A percentile compares a stretch with the other conserved stretches of the same genome.
Evolutionary conservation across 2,113 vertebrate species (phyloP).

Genomic region (Notiomystis cincta): DNA sequence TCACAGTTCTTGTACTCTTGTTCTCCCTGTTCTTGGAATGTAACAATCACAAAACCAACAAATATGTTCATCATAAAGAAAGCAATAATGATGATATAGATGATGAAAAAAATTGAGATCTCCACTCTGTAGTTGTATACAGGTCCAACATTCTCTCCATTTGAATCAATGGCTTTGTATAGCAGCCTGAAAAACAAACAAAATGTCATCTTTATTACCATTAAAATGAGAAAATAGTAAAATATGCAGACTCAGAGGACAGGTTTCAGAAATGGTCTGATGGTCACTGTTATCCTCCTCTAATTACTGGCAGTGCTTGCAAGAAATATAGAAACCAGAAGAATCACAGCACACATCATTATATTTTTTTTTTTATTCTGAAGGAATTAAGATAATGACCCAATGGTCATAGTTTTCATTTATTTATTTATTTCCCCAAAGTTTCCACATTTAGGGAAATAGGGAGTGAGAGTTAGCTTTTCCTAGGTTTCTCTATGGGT

Average conservation of each 20-base stretch:
- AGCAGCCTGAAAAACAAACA: conserved; percentile 79
- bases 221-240: neutral
- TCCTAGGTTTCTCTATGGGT: neutral
- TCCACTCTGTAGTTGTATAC: conserved; percentile 98
- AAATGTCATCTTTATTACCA: neutral
- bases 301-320: neutral
- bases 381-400: neutral
- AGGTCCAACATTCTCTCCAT: conserved; percentile 92
- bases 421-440: neutral
- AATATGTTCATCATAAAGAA: conserved; percentile 99
- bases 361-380: neutral
- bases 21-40: conserved; percentile 98
- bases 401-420: neutral
- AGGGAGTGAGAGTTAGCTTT: neutral
- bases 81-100: conserved; percentile 99
- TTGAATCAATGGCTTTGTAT: conserved; percentile 97
- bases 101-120: conserved; percentile 99
- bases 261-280: neutral
- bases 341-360: neutral
- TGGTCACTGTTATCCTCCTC: neutral
- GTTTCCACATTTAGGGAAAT: neutral
- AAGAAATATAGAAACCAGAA: neutral
- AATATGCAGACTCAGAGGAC: neutral
- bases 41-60: conserved; percentile 98
- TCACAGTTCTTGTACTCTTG: conserved; percentile 99